Evolutionary conservation across 2,888 invertebrate species (phyloP).

Genomic region (Lordiphosa fenestrarum): DNA sequence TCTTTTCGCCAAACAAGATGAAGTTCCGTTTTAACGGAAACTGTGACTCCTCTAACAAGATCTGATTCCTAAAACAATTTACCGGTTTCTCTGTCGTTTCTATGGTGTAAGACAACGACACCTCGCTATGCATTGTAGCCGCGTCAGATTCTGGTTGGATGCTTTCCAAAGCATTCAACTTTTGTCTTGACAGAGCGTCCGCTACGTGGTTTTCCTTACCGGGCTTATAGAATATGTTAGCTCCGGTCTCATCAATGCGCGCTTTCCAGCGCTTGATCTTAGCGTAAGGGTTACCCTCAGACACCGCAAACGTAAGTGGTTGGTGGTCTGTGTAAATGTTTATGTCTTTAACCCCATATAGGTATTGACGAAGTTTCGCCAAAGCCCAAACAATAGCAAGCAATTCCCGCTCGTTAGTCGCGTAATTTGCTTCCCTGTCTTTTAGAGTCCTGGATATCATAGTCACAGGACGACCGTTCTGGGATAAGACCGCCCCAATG

Average conservation of each 20-base stretch:
- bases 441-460: conserved; percentile 2
- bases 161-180: too few relatives aligned
- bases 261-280: too few relatives aligned
- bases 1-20: conserved; percentile 4
- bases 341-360: too few relatives aligned
- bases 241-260: too few relatives aligned
- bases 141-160: not conserved
- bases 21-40: conserved; percentile 5
- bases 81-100: conserved; percentile 5
- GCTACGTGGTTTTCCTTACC: conserved; percentile 2
- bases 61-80: conserved; percentile 10
- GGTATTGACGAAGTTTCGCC: too few relatives aligned
- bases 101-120: conserved; percentile 2
- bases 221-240: too few relatives aligned
- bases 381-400: too few relatives aligned
- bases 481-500: not conserved
- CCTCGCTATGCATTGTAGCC: conserved; percentile 2
- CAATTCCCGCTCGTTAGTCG: too few relatives aligned
- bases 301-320: too few relatives aligned
- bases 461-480: not conserved
- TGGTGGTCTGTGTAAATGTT: too few relatives aligned
- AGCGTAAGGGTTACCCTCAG: too few relatives aligned
- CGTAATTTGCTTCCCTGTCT: not conserved
- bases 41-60: conserved; percentile 3
- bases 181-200: too few relatives aligned